Base-by-base conservation (phyloP, 2,797 vertebrate species). In the Acrocephalus scirpaceus region DNA sequence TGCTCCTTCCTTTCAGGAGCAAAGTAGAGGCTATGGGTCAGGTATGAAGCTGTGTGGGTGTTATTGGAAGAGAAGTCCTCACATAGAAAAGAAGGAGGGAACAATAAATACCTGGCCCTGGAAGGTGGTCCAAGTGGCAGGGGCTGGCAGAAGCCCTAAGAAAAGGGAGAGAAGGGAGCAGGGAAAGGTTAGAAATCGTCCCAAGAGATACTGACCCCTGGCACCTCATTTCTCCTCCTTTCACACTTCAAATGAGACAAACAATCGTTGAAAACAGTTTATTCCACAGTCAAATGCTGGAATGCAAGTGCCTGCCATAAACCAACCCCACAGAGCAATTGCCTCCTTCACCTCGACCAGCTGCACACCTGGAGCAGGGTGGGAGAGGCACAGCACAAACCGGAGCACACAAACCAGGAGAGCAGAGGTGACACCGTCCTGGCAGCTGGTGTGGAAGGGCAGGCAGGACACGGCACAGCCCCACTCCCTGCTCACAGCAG, bases 41-140 rank as follows among this genome's bases (percentile, higher is more conserved):
- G 58, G 38, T 29, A 54, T 0, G 0, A 7, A 26, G 44, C 8
- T 42, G 27, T 8, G 11, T 5, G 13, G 72, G 16, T n/a, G 15
- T 2, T 13, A 30, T 3, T 27, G 23, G 22, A 91, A 65, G n/a
- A 93, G 26, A 87, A 57, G 53, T 82, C 58, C 34, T 60, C 50
- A 11, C 6, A 3, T 1, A 8, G 56, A 74, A 70, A 30, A 60
- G 58, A 9, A 62, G 0, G 13, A 53, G 45, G 13, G 45, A 69
- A 58, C 56, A 86, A 79, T 44, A 92, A 94, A 86, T 32, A 54
- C 11, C 30, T 38, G 17, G 14, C 14, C 58, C 34, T 51, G 51
- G 36, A 51, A 27, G 2, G 6, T 27, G 67, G 42, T 17, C 30
- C 1, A 3, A 60, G 47, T 32, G 20, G 18, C 40, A 67, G 11